These are phyloP conservation scores for Drosophila leonis DNA, from an alignment of 2,888 invertebrate genomes.

Conservation along the genomic window DNA sequence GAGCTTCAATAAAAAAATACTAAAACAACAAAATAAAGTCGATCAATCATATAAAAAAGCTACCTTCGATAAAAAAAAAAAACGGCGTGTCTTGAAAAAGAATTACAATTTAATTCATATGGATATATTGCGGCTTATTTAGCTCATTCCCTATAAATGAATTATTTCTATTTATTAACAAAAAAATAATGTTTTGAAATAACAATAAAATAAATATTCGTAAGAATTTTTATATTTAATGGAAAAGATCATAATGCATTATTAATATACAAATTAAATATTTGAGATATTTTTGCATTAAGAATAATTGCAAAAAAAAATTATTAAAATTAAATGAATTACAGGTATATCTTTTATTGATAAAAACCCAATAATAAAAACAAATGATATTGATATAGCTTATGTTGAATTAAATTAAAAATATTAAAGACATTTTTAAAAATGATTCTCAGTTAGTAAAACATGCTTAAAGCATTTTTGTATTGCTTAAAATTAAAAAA, in stretches of 20 bases:
- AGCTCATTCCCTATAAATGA: neutral
- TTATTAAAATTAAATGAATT: neutral
- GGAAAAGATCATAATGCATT: too few relatives aligned
- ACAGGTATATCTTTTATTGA: neutral
- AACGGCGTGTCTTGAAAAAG: neutral
- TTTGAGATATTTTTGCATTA: too few relatives aligned
- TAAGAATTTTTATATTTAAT: neutral
- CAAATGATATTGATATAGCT: neutral
- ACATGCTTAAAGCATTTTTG: too few relatives aligned
- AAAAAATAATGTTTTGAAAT: neutral
- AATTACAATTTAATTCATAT: neutral
- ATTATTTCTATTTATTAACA: neutral
- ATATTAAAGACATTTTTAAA: too few relatives aligned
- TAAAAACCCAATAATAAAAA: neutral
- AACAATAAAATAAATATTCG: neutral
- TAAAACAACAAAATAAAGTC: slow-evolving; percentile 1
- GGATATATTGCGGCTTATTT: neutral
- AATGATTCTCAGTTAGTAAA: neutral
- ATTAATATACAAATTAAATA: too few relatives aligned
- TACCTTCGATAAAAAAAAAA: neutral
- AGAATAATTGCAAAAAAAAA: too few relatives aligned
- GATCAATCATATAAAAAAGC: slow-evolving; percentile 1
- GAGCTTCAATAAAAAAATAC: neutral
- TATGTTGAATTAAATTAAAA: neutral
- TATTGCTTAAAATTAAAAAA: too few relatives aligned